Conservation (phyloP, 2,113 vertebrate species). For the Sterna hirundo region DNA sequence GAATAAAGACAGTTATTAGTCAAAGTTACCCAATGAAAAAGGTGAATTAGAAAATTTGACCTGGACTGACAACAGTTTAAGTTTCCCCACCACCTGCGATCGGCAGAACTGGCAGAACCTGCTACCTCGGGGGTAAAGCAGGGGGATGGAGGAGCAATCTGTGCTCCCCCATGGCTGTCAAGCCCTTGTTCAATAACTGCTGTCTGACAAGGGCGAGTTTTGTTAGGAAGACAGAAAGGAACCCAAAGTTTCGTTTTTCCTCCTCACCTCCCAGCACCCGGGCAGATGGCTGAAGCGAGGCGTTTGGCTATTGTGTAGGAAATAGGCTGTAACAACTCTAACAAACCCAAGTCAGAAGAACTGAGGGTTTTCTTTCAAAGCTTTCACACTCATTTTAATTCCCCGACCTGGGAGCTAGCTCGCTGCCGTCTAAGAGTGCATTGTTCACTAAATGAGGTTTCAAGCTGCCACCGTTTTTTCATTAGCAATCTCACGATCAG, state of each 20-base stretch:
- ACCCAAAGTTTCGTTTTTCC: not conserved
- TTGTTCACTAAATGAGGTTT: not conserved
- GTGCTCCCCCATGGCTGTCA: not conserved
- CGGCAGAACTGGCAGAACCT: accelerated
- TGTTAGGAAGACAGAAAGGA: not conserved
- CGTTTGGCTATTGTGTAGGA: not conserved
- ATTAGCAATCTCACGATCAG: not conserved
- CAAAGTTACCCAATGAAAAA: not conserved
- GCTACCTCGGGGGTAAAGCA: not conserved
- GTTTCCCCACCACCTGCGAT: accelerated
- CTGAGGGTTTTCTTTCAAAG: not conserved
- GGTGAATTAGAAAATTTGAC: not conserved
- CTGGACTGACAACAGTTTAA: not conserved
- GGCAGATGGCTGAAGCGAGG: not conserved
- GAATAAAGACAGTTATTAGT: not conserved
- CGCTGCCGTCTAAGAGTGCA: not conserved
- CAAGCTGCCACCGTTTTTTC: not conserved
- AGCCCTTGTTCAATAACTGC: not conserved
- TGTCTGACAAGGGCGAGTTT: not conserved
- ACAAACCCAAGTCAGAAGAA: not conserved
- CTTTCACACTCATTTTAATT: not conserved
- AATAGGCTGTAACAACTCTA: not conserved
- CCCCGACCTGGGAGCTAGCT: not conserved
- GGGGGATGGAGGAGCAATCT: not conserved
- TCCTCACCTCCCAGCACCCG: not conserved